phyloP scores from a whole-genome alignment of 1,140 invertebrate genomes.

The Ostrea edulis region DNA sequence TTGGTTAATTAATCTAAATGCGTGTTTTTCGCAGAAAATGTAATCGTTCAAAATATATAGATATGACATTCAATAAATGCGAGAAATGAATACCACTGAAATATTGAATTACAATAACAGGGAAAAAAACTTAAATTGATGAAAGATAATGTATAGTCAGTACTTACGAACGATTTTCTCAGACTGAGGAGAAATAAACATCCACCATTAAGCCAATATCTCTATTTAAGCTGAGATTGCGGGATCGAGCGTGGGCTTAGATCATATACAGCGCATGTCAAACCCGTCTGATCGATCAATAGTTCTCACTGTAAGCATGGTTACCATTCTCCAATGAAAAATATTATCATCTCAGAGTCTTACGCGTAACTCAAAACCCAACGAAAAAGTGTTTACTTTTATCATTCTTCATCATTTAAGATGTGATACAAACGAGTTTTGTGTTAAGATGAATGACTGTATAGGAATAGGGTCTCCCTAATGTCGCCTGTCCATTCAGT shows the following conservation, averaged over 20 bases:
- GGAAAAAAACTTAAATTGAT: neutral
- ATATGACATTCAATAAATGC: no score
- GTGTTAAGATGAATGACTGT: neutral
- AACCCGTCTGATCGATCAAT: neutral
- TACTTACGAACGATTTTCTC: neutral
- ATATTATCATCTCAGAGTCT: neutral
- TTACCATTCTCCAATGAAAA: constrained; percentile 8
- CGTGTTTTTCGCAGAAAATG: no score
- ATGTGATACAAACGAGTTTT: neutral
- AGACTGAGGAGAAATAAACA: neutral
- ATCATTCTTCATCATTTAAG: neutral
- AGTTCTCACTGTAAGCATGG: neutral
- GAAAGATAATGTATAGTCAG: neutral
- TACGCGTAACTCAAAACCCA: neutral
- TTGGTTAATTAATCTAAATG: no score
- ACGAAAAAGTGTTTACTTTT: neutral
- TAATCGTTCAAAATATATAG: no score
- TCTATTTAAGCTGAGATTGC: constrained; percentile 18
- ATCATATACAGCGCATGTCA: neutral
- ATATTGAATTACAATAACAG: no score
- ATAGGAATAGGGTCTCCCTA: no score
- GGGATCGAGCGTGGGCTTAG: neutral
- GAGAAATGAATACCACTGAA: no score
- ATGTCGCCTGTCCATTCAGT: neutral
- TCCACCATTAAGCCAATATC: no score